These are phyloP conservation scores for Percopsis omiscomaycus DNA, from an alignment of 2,797 vertebrate genomes.

Conservation along the genomic window DNA sequence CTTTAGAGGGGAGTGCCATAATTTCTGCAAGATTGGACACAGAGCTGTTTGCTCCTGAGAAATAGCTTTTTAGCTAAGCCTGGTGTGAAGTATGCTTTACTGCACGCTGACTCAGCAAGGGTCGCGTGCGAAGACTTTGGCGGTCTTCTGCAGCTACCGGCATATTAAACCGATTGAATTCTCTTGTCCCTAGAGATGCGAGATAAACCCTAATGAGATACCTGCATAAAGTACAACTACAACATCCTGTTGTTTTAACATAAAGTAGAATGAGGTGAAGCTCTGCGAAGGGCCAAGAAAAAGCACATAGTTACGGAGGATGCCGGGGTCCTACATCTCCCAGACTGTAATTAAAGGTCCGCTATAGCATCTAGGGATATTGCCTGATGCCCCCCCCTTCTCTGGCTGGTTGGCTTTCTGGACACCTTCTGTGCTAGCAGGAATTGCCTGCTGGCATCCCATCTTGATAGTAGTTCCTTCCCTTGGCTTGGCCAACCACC, in stretches of 20 bases:
- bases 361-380: constrained; percentile 48
- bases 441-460: constrained; percentile 17
- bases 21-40: too few relatives aligned
- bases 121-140: constrained; percentile 24
- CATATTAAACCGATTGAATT: constrained; percentile 55
- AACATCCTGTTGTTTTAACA: constrained; percentile 52
- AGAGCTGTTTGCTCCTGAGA: too few relatives aligned
- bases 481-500: constrained; percentile 7
- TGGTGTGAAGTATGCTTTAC: constrained; percentile 34
- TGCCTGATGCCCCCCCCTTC: constrained; percentile 13
- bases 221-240: constrained; percentile 52
- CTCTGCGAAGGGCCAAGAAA: constrained; percentile 54
- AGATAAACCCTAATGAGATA: constrained; percentile 32
- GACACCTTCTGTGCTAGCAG: constrained; percentile 12
- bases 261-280: constrained; percentile 63
- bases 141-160: constrained; percentile 45
- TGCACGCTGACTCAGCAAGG: constrained; percentile 16
- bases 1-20: too few relatives aligned
- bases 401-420: constrained; percentile 25
- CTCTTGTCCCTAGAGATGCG: constrained; percentile 47
- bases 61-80: too few relatives aligned
- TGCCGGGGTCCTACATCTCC: constrained; percentile 47
- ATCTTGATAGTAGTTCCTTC: constrained; percentile 25
- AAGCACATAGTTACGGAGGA: constrained; percentile 41
- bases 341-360: constrained; percentile 58